phyloP scores from a whole-genome alignment of 37 sponge, comb jelly and placozoan genomes.

The Ephydatia muelleri region DNA sequence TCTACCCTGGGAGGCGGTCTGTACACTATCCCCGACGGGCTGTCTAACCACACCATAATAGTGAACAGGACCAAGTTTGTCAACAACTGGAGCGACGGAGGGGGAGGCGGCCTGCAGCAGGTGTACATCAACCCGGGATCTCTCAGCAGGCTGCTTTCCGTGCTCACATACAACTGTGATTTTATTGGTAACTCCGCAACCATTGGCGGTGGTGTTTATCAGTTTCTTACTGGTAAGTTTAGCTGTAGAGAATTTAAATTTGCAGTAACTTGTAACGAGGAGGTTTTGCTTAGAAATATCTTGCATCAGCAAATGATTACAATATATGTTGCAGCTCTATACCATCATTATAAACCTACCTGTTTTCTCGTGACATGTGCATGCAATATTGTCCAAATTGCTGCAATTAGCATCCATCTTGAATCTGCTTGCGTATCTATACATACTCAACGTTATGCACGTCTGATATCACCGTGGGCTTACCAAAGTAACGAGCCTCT shows the following conservation, averaged over 20 bases:
- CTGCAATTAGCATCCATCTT: not conserved
- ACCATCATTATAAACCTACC: no score
- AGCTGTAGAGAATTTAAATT: not conserved
- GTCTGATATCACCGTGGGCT: no score
- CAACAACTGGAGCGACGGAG: slow-evolving; percentile 1
- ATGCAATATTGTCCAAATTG: not conserved
- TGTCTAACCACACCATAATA: slow-evolving; percentile 9
- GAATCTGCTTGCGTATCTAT: no score
- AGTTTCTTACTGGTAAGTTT: slow-evolving; percentile 13
- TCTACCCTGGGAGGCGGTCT: slow-evolving; percentile 53
- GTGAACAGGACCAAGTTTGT: not conserved
- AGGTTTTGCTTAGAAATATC: not conserved
- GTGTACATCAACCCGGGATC: slow-evolving; percentile 11
- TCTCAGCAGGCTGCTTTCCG: not conserved
- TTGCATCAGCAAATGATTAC: no score
- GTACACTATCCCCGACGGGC: slow-evolving; percentile 25
- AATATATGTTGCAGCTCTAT: no score
- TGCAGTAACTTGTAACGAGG: not conserved
- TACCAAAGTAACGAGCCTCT: no score
- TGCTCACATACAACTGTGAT: slow-evolving; percentile 6
- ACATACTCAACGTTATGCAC: no score
- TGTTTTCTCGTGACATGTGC: not conserved
- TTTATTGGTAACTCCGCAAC: slow-evolving; percentile 11
- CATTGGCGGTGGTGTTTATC: slow-evolving; percentile 29
- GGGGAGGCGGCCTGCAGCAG: slow-evolving; percentile 20